phyloP scores from a whole-genome alignment of 2,888 invertebrate genomes.

The Drosophila neutralis region DNA sequence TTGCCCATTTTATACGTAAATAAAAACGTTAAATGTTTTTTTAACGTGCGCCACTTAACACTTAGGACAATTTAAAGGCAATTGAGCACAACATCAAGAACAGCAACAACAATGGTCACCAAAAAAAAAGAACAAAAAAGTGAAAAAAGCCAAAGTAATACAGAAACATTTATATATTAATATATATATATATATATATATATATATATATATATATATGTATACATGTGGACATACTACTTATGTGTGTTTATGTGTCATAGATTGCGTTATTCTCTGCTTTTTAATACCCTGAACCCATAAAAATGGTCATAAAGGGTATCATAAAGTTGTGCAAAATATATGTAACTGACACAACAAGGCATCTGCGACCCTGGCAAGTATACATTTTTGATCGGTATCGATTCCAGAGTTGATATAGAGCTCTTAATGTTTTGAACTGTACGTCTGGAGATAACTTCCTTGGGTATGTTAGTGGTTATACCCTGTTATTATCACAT shows the following conservation, averaged over 20 bases:
- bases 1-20: slow-evolving; percentile 68
- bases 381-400: slow-evolving; percentile 18
- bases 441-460: neutral
- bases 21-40: slow-evolving; percentile 81
- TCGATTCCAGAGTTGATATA: slow-evolving; percentile 1
- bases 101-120: slow-evolving; percentile 55
- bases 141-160: slow-evolving; percentile 42
- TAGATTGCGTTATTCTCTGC: slow-evolving; percentile 15
- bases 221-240: slow-evolving; percentile 14
- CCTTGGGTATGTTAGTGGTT: neutral
- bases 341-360: slow-evolving; percentile 1
- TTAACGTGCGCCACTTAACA: slow-evolving; percentile 80
- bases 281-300: slow-evolving; percentile 23
- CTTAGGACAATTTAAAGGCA: slow-evolving; percentile 78
- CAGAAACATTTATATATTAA: slow-evolving; percentile 31
- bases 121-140: slow-evolving; percentile 52
- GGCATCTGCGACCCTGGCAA: neutral
- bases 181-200: slow-evolving; percentile 5
- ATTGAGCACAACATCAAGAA: slow-evolving; percentile 66
- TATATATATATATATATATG: slow-evolving; percentile 3
- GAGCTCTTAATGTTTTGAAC: neutral
- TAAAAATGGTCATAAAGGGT: slow-evolving; percentile 26
- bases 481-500: neutral
- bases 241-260: slow-evolving; percentile 24
- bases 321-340: slow-evolving; percentile 25